Evolutionary conservation across 2,888 invertebrate species (phyloP), one percentile per base, ranked within the genome.

Genomic region (Encarsia formosa): DNA sequence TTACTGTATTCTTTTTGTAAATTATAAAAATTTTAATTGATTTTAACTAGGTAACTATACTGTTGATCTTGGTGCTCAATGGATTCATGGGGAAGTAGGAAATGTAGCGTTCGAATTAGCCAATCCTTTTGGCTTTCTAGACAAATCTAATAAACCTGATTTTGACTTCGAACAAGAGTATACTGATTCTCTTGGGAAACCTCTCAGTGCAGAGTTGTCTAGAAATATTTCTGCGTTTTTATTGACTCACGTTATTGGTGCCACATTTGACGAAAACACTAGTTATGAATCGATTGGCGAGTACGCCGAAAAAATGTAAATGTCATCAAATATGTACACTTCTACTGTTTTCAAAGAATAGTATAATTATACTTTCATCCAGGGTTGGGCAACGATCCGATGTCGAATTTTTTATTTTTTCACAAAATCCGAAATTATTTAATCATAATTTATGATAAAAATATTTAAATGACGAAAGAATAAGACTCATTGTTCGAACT

Each of bases 21-120:
- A 35, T 5, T 35, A 3, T 16, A 3, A 35, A 8, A 18, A 18
- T 4, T 35, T n/a, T 18, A n/a, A 23, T 23, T 23, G 8, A n/a
- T 24, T 39, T n/a, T 15, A 6, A 2, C 15, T 46, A 66, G 67
- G 54, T 15, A 60, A 61, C 8, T 64, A 66, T 22, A 18, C 40
- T 40, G 20, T 67, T 5, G 70, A 70, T 29, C 34, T 69, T 22
- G 69, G 69, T 3, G 69, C 59, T 13, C 68, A 69, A 49, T 67
- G 66, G 65, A 59, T 69, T 4, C 67, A 67, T 24, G 69, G 69
- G 1, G 58, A 68, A 54, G 20, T 51, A 26, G 56, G 52, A 13
- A 69, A 70, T 38, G 60, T 62, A 9, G 66, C 32, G 2, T 67
- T 56, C 42, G 57, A 67, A 18, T 23, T 69, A 22, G 69, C 61